These are phyloP conservation scores for Rhegmatorhina hoffmannsi DNA, from an alignment of 2,113 vertebrate species.

Conservation along the genomic window DNA sequence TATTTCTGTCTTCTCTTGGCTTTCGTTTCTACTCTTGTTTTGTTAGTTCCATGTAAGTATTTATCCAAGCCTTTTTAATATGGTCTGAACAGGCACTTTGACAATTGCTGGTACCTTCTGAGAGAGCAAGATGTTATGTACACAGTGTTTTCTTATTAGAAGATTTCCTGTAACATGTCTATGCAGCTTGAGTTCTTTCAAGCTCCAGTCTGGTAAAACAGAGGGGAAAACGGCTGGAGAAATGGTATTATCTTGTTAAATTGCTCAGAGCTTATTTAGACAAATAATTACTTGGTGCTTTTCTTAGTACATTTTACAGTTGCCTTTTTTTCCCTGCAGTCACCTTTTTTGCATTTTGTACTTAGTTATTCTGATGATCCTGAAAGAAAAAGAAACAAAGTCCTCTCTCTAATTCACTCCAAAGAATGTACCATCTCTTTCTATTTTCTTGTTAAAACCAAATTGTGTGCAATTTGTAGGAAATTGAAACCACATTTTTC, in stretches of 20 bases:
- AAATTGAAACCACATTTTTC: constrained; percentile 85
- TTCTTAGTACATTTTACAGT: constrained; percentile 23
- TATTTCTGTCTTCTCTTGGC: background rate
- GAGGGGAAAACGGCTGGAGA: background rate
- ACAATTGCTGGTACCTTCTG: background rate
- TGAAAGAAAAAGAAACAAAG: constrained; percentile 67
- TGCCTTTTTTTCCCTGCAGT: constrained; percentile 13
- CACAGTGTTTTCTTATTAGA: constrained; percentile 29
- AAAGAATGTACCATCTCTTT: constrained; percentile 69
- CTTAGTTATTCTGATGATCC: constrained; percentile 63
- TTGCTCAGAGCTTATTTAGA: constrained; percentile 52
- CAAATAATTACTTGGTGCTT: constrained; percentile 43
- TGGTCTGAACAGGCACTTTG: background rate
- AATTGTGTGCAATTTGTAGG: constrained; percentile 81
- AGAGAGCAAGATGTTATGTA: background rate
- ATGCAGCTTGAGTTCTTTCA: background rate
- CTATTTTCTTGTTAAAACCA: constrained; percentile 80
- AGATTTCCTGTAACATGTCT: constrained; percentile 21
- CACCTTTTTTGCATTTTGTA: constrained; percentile 67
- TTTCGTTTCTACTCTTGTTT: constrained; percentile 16
- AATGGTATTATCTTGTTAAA: constrained; percentile 44
- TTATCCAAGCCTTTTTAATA: constrained; percentile 19
- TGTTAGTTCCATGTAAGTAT: background rate
- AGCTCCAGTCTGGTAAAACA: constrained; percentile 10
- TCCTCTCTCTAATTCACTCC: constrained; percentile 68